Percentiles rank a stretch among this genome's conserved stretches.
Evolutionary conservation across 2,888 invertebrate species (phyloP).

Genomic region (Eugnorisma glareosa): DNA sequence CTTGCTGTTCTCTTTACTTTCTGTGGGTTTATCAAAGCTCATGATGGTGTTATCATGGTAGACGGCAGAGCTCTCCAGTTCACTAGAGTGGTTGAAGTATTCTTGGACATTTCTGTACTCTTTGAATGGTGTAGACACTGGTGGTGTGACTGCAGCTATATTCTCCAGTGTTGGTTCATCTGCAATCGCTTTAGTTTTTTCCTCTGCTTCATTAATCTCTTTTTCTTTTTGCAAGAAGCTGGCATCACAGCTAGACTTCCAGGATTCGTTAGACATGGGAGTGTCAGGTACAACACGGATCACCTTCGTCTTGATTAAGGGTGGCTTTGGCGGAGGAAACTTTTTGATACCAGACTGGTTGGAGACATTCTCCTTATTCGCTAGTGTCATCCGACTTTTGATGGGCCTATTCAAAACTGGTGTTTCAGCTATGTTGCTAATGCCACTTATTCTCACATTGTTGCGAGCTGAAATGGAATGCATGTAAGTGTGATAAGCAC

Average conservation of each 20-base stretch:
- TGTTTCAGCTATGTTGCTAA: slow-evolving; percentile 81
- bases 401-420: slow-evolving; percentile 73
- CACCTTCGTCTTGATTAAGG: slow-evolving; percentile 29
- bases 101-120: slow-evolving; percentile 82
- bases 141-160: slow-evolving; percentile 79
- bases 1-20: slow-evolving; percentile 69
- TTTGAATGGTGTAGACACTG: slow-evolving; percentile 84
- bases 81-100: slow-evolving; percentile 79
- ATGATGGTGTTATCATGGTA: slow-evolving; percentile 82
- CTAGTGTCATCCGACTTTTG: slow-evolving; percentile 71
- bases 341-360: slow-evolving; percentile 48
- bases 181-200: slow-evolving; percentile 70
- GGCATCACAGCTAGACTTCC: slow-evolving; percentile 82
- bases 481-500: background rate
- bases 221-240: slow-evolving; percentile 85
- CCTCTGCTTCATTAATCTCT: slow-evolving; percentile 80
- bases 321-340: slow-evolving; percentile 27
- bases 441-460: slow-evolving; percentile 82
- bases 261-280: slow-evolving; percentile 80
- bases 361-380: slow-evolving; percentile 81
- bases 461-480: slow-evolving; percentile 69
- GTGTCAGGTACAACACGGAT: slow-evolving; percentile 73
- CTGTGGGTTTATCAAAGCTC: slow-evolving; percentile 78
- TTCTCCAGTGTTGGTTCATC: slow-evolving; percentile 77
- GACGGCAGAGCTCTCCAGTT: slow-evolving; percentile 73